phyloP scores from a whole-genome alignment of 2,888 invertebrate species.

The Sphinx pinastri region DNA sequence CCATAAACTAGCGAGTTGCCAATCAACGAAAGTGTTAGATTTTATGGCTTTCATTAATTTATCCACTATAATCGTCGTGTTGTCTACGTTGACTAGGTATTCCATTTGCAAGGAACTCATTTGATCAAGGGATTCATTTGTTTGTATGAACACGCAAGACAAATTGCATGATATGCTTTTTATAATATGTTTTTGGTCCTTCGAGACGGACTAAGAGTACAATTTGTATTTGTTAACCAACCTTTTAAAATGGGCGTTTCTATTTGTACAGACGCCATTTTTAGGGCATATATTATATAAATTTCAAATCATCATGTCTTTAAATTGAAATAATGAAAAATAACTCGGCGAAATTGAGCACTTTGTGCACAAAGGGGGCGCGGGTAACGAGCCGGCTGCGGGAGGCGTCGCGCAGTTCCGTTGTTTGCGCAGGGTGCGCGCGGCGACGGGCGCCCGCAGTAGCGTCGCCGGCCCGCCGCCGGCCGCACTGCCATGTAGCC shows the following conservation, averaged over 20 bases:
- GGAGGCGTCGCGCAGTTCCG: constrained; percentile 54
- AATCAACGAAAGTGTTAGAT: not conserved
- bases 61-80: not conserved
- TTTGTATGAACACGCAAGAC: too few species aligned
- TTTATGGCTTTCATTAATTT: not conserved
- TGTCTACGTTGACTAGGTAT: not conserved
- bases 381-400: constrained; percentile 55
- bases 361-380: constrained; percentile 42
- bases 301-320: not conserved
- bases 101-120: not conserved
- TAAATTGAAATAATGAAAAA: constrained; percentile 9
- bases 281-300: not conserved
- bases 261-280: not conserved
- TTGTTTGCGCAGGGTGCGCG: constrained; percentile 80
- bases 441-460: constrained; percentile 62
- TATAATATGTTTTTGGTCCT: not conserved
- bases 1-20: not conserved
- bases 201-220: not conserved
- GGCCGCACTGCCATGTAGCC: constrained; percentile 75
- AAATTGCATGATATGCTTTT: not conserved
- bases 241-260: not conserved
- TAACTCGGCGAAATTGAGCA: constrained; percentile 22
- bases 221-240: not conserved
- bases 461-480: constrained; percentile 79
- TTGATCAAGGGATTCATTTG: too few species aligned